These are phyloP conservation scores for Channa striata DNA, from an alignment of 2,797 vertebrate species.

Conservation along the genomic window DNA sequence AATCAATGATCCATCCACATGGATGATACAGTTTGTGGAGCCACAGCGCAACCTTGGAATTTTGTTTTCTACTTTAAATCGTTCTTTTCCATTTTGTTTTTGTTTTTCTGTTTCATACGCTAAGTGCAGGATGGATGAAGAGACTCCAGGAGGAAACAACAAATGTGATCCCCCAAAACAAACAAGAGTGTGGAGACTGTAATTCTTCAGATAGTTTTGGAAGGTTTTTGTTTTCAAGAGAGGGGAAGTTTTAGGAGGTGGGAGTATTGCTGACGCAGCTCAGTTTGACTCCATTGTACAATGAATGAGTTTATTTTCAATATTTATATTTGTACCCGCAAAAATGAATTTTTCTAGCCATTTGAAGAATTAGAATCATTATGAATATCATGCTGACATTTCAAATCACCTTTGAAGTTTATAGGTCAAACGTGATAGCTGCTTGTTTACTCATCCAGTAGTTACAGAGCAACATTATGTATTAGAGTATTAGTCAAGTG, in stretches of 20 bases:
- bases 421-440: background rate
- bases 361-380: too few species aligned
- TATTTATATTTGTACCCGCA: too few species aligned
- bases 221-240: background rate
- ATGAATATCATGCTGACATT: background rate
- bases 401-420: background rate
- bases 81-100: conserved; percentile 40
- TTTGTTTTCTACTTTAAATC: conserved; percentile 40
- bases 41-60: conserved; percentile 56
- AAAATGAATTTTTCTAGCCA: background rate
- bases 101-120: background rate
- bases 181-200: background rate
- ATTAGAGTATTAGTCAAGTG: too few species aligned
- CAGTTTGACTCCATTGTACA: background rate
- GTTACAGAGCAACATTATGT: too few species aligned
- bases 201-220: background rate
- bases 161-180: background rate
- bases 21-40: conserved; percentile 32
- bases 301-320: background rate
- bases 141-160: conserved; percentile 26
- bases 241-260: background rate
- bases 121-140: conserved; percentile 4
- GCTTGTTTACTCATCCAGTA: too few species aligned
- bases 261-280: background rate
- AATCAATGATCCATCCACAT: conserved; percentile 41